Base-by-base conservation (phyloP, 2,797 vertebrate species). In the Capromys pilorides region DNA sequence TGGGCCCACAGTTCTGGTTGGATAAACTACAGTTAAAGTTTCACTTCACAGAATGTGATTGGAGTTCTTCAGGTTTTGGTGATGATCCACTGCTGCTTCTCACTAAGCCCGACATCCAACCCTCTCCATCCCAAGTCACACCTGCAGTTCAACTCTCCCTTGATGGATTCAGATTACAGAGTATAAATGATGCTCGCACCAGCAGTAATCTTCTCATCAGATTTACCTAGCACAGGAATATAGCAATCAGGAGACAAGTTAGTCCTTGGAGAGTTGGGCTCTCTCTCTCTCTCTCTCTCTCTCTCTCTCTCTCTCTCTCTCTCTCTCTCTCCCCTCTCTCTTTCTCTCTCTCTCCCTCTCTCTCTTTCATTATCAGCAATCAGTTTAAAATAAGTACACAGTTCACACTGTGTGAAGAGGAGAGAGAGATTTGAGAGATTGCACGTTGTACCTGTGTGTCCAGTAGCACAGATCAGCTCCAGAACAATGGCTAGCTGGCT, bases 191-290 rank as follows among this genome's bases (percentile, higher is more conserved):
- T 71, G 49, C 82, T 95, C 13, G 0, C 84, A 61, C 59, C 95
- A 94, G 13, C 91, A 95, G 97, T 95, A 91, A 95, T 97, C 91
- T 94, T 71, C 93, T 96, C 96, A 87, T 95, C 95, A 75, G 89
- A 88, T 69, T 28, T 67, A 22, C 0, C 13, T 85, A 59, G 45
- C 0, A 59, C 62, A 78, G 96, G 90, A 84, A 67, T 92, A 54
- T 61, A 80, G 96, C 92, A 86, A 71, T 91, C 6, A 9, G 88
- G 41, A 96, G 84, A 64, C 94, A 79, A 91, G 61, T 18, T 0
- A 0, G 1, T 91, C 86, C 41, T 9, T 14, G 94, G 91, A 87
- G 0, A 11, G 81, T 84, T 6, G 2, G 16, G 64, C 89, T 69
- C 71, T 41, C 59, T 83, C 21, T 6, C 67, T 86, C 28, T 82